Evolutionary conservation across 2,888 invertebrate genomes (phyloP).

Genomic region (Philonicus albiceps): DNA sequence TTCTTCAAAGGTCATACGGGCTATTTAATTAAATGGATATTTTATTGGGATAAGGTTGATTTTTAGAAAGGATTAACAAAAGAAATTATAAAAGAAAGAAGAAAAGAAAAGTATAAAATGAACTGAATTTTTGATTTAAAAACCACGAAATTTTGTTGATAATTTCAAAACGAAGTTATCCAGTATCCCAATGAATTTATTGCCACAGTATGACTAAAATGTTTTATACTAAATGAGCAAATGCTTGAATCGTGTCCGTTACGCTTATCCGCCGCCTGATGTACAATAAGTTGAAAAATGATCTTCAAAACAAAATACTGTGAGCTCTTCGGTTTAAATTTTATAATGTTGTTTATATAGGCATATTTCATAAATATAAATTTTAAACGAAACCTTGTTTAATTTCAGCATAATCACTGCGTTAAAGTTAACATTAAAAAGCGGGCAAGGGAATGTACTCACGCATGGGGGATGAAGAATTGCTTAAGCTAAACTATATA

Average conservation of each 20-base stretch:
- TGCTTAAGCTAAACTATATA: background rate
- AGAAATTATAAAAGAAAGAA: too few relatives aligned
- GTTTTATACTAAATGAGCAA: background rate
- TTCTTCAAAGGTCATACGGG: too few relatives aligned
- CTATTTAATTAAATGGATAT: too few relatives aligned
- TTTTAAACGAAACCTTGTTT: background rate
- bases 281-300: slow-evolving; percentile 34
- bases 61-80: too few relatives aligned
- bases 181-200: background rate
- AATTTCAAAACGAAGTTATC: background rate
- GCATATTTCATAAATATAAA: background rate
- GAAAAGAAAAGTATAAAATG: too few relatives aligned
- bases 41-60: too few relatives aligned
- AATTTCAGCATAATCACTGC: background rate
- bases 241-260: background rate
- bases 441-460: background rate
- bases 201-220: background rate
- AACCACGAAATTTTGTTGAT: background rate
- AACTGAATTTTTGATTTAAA: background rate
- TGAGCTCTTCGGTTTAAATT: background rate
- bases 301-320: slow-evolving; percentile 7
- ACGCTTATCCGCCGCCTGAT: slow-evolving; percentile 16
- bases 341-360: background rate
- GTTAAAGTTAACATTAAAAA: background rate
- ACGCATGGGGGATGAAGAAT: background rate